Conservation (phyloP, 2,888 invertebrate species). For the Stratiomys singularior region DNA sequence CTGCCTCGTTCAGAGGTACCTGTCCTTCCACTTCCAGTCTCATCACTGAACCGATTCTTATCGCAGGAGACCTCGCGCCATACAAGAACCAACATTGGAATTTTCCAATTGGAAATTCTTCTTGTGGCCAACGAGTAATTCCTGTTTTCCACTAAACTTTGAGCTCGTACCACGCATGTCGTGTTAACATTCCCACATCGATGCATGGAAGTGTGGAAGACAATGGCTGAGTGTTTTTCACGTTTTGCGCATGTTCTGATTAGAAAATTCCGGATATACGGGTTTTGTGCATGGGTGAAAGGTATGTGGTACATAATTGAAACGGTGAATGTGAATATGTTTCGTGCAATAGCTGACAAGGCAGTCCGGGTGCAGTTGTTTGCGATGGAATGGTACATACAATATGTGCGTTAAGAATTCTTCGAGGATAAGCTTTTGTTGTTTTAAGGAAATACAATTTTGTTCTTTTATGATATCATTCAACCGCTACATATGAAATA, state of each 20-base stretch:
- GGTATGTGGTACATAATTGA: neutral
- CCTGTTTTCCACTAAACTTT: neutral
- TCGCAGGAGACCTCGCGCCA: neutral
- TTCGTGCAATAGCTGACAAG: neutral
- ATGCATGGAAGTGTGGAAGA: neutral
- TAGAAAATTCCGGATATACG: constrained; percentile 22
- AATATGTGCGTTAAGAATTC: neutral
- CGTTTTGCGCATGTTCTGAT: constrained; percentile 32
- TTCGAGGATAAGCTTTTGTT: no score
- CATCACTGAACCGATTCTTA: neutral
- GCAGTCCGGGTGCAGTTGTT: neutral
- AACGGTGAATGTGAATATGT: no score
- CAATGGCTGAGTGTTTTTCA: neutral
- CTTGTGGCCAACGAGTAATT: neutral
- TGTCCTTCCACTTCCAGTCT: constrained; percentile 35
- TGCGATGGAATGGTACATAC: neutral
- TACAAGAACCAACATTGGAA: neutral
- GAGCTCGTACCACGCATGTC: constrained; percentile 12
- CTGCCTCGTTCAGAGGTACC: constrained; percentile 10
- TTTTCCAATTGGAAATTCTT: constrained; percentile 13
- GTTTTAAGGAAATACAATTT: no score
- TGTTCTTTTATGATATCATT: no score
- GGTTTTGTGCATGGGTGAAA: neutral
- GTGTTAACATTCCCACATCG: neutral
- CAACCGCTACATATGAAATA: no score